Evolutionary conservation across 2,797 vertebrate species (phyloP), one percentile per base, ranked within the genome.

Genomic region (Erpetoichthys calabaricus): DNA sequence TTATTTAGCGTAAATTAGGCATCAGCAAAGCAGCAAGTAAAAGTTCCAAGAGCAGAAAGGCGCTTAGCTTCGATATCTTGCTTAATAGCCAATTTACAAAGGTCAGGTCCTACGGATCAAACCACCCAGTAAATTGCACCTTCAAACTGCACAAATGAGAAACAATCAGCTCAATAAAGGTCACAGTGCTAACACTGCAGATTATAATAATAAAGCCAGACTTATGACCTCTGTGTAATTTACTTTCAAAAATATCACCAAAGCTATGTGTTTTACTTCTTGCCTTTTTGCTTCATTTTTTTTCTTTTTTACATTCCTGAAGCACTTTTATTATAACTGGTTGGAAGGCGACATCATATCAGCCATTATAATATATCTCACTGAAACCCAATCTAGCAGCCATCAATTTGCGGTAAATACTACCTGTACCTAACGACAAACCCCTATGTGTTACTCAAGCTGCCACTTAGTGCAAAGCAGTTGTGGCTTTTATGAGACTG

Each of bases 81-180:
- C 47, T 25, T 83, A 85, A 86, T 83, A 87, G 85, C 80, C 85
- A 86, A 86, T 87, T 87, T 85, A 86, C 85, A 87, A 87, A 87
- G 85, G 85, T 86, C 84, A 87, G 80, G 84, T 82, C 80, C 80
- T 80, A 63, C 70, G 77, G 78, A 86, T 85, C 82, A 85, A 84
- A 83, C 64, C 74, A 78, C 79, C 80, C 78, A 75, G 81, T 82
- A 83, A 79, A 85, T 85, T 83, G 82, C 83, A 79, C 76, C 84
- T 69, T 85, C 78, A 76, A 76, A 82, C 77, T 83, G 25, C 79
- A 79, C 82, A 81, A 85, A 84, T 83, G 80, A 84, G 84, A 82
- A 85, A 84, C 83, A 84, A 86, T 84, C 83, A 77, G 79, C 77
- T 70, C 62, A 70, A 68, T 76, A 83, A 85, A 85, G 85, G 84